Evolutionary conservation across 2,888 invertebrate species (phyloP), one percentile per base, ranked within the genome.

Genomic region (Drosophila pegasa): DNA sequence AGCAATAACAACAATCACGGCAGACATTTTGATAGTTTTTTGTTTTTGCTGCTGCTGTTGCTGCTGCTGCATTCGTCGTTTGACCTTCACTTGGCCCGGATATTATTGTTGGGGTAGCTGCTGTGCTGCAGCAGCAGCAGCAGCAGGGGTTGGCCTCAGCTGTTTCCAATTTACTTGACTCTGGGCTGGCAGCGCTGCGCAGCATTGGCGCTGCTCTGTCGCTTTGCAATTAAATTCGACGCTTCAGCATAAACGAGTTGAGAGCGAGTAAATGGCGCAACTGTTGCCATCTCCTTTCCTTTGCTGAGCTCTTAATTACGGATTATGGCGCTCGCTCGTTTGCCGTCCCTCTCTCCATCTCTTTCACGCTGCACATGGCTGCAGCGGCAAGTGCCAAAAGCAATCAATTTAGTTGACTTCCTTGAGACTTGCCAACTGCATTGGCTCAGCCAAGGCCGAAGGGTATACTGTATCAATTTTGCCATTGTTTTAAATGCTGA

Each of bases 11-110:
- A 61, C 20, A 60, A 66, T 22, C n/a, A 58, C 27, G 71, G 63
- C 80, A 58, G 73, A 73, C 76, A 83, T 67, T 75, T 69, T 84
- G 62, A 72, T 69, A 63, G 75, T 72, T 77, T 70, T 51, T 70
- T 43, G 43, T 75, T 80, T 61, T 71, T 71, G 69, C 45, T 60
- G 51, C 57, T 78, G 51, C 57, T 78, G 41, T 71, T 79, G 57
- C 68, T 71, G 72, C 52, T 63, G 58, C 63, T 76, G 84, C 83
- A 86, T 73, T 83, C 87, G 59, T 83, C 87, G 59, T 74, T 82
- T 87, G 84, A 88, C 84, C 84, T 85, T 85, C 84, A 79, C 62
- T 85, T 76, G 77, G 67, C 80, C 65, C 71, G 58, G 65, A 80
- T 81, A 78, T 47, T 45, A 38, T 64, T 38, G 47, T 40, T 57